Percentiles rank a stretch among this genome's conserved stretches.
Conservation (phyloP, 2,113 vertebrate genomes). For the Dissostichus mawsoni region DNA sequence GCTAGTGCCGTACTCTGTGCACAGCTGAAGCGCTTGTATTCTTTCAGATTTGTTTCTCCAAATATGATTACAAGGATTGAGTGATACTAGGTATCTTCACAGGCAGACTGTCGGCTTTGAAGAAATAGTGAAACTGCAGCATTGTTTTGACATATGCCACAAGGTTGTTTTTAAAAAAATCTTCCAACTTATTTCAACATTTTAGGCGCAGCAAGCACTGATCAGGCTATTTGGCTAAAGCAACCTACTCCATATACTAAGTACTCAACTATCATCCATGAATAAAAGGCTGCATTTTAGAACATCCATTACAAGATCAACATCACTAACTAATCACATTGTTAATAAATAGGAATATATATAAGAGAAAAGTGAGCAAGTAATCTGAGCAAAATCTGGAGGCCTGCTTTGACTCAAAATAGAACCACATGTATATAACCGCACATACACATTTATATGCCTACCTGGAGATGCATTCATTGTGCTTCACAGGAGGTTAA, state of each 20-base stretch:
- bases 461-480: background rate
- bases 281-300: too few relatives aligned
- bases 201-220: background rate
- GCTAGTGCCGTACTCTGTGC: background rate
- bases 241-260: too few relatives aligned
- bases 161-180: too few relatives aligned
- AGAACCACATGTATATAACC: background rate
- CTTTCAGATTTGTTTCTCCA: background rate
- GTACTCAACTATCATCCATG: too few relatives aligned
- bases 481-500: too few relatives aligned
- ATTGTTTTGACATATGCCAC: background rate
- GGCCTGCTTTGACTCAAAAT: too few relatives aligned
- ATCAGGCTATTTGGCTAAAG: too few relatives aligned
- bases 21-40: conserved; percentile 19
- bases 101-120: background rate
- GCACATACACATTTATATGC: background rate
- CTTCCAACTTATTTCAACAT: background rate
- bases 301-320: too few relatives aligned
- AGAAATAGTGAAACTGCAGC: conserved; percentile 2
- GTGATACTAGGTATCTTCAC: conserved; percentile 7
- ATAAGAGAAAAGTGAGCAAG: too few relatives aligned
- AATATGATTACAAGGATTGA: conserved; percentile 6
- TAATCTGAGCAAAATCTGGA: too few relatives aligned
- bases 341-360: too few relatives aligned
- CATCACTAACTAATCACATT: too few relatives aligned